A percentile compares a stretch with the other conserved stretches of the same genome.
Conservation (phyloP, 2,888 invertebrate species). For the Limenitis arthemis region DNA sequence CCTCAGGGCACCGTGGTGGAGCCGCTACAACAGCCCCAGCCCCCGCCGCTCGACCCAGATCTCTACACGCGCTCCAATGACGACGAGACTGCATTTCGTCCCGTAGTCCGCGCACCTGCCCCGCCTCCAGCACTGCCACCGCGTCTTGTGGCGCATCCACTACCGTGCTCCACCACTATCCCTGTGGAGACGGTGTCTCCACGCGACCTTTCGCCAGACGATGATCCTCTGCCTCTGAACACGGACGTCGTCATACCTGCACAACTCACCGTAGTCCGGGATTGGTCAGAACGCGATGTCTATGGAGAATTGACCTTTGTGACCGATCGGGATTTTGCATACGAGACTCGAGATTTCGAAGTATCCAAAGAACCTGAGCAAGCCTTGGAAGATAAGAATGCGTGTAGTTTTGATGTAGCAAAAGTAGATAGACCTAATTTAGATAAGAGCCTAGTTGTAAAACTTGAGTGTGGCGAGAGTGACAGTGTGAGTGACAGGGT, state of each 20-base stretch:
- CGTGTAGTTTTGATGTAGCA: too few species aligned
- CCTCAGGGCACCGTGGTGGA: conserved; percentile 75
- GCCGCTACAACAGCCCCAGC: conserved; percentile 35
- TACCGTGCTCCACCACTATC: conserved; percentile 52
- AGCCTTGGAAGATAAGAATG: too few species aligned
- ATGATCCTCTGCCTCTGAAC: conserved; percentile 31
- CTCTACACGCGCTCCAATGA: conserved; percentile 63
- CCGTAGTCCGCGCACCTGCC: conserved; percentile 72
- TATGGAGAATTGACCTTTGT: conserved; percentile 29
- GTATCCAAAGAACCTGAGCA: too few species aligned
- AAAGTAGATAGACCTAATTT: conserved; percentile 27
- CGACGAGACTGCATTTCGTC: conserved; percentile 80
- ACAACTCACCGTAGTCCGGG: conserved; percentile 29
- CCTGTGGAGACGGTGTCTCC: conserved; percentile 39
- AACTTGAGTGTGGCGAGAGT: conserved; percentile 32
- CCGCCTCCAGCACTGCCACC: conserved; percentile 42
- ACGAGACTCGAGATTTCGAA: too few species aligned
- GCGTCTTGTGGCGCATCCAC: conserved; percentile 37
- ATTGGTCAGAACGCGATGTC: conserved; percentile 29
- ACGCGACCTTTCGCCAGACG: conserved; percentile 23
- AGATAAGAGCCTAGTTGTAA: conserved; percentile 30
- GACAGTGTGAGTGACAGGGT: conserved; percentile 32
- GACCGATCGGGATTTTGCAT: background rate
- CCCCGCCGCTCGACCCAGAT: conserved; percentile 52
- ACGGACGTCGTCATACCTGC: conserved; percentile 35